Conservation (phyloP, 2,113 vertebrate genomes). For the Symphodus melops region DNA sequence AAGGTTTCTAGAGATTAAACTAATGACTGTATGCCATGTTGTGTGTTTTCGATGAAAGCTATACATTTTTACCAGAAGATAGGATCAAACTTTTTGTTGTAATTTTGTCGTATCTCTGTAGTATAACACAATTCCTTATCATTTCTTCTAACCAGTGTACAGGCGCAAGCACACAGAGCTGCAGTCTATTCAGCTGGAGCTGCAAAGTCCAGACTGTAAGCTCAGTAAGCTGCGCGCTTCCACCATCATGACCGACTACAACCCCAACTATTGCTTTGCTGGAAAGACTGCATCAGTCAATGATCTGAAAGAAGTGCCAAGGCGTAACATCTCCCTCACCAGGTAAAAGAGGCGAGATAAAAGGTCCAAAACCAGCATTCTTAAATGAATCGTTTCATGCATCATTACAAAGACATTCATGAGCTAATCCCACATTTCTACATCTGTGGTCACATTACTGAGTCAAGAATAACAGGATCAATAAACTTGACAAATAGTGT, state of each 20-base stretch:
- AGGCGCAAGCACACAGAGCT: slow-evolving; percentile 97
- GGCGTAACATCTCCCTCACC: slow-evolving; percentile 95
- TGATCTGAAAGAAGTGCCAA: slow-evolving; percentile 97
- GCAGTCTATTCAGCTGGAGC: slow-evolving; percentile 97
- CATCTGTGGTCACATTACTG: background rate
- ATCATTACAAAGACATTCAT: background rate
- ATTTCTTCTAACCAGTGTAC: slow-evolving; percentile 86
- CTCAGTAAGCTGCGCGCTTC: slow-evolving; percentile 97
- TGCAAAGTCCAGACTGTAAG: slow-evolving; percentile 98
- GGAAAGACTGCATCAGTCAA: slow-evolving; percentile 97
- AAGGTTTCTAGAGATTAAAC: slow-evolving; percentile 25
- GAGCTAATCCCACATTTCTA: background rate
- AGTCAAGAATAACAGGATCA: slow-evolving; percentile 4
- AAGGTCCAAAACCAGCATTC: background rate
- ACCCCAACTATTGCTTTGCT: slow-evolving; percentile 99
- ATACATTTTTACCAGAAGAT: slow-evolving; percentile 36
- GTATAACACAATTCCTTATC: slow-evolving; percentile 27
- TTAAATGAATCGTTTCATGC: background rate
- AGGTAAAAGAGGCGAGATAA: slow-evolving; percentile 81
- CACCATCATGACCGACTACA: slow-evolving; percentile 99
- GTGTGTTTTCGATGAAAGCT: slow-evolving; percentile 21
- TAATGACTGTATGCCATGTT: slow-evolving; percentile 31
- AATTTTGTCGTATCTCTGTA: slow-evolving; percentile 14
- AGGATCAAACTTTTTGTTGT: slow-evolving; percentile 19
- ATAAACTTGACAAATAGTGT: background rate